A percentile compares a stretch with the other conserved stretches of the same genome.
Conservation (phyloP, 2,888 invertebrate species). For the Brachypterus glaber region DNA sequence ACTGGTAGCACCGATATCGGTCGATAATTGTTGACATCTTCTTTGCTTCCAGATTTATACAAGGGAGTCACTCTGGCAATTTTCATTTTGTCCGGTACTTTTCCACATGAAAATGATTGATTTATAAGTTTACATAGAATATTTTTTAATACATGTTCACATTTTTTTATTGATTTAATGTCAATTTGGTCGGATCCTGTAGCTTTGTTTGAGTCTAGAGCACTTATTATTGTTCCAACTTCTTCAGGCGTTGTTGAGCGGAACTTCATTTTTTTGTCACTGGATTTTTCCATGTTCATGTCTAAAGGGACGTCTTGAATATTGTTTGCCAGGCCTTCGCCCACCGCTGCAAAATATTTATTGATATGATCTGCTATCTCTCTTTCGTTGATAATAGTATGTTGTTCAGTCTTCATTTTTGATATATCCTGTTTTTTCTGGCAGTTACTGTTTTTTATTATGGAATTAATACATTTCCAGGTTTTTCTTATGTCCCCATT, state of each 20-base stretch:
- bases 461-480: neutral
- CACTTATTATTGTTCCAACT: too few relatives aligned
- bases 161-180: too few relatives aligned
- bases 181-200: too few relatives aligned
- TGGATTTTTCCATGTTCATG: neutral
- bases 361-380: neutral
- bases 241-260: too few relatives aligned
- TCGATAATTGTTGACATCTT: too few relatives aligned
- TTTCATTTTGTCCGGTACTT: too few relatives aligned
- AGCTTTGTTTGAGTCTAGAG: too few relatives aligned
- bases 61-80: neutral
- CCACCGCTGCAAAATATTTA: neutral
- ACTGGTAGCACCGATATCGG: too few relatives aligned
- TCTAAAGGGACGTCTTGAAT: neutral
- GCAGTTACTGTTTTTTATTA: neutral
- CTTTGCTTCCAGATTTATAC: too few relatives aligned
- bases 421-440: slow-evolving; percentile 1
- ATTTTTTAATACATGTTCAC: neutral
- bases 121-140: neutral
- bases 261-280: neutral
- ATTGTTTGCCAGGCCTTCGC: neutral
- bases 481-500: slow-evolving; percentile 1
- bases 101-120: too few relatives aligned
- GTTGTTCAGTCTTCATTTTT: neutral
- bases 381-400: neutral